Conservation (phyloP, 2,888 invertebrate genomes). For the Apamea epomidion region DNA sequence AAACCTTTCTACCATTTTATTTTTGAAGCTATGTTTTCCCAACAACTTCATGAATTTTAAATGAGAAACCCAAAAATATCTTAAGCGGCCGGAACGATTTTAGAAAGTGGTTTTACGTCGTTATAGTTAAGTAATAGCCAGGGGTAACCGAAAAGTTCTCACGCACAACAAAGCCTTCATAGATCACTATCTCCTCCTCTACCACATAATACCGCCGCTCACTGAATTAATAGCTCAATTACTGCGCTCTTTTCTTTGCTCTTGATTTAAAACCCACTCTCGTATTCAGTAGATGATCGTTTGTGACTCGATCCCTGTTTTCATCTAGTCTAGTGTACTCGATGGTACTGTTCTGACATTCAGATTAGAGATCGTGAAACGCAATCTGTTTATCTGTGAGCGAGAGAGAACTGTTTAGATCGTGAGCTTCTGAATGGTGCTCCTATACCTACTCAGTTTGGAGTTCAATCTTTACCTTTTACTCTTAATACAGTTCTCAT, state of each 20-base stretch:
- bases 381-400: slow-evolving; percentile 45
- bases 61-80: background rate
- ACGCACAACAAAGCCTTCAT: slow-evolving; percentile 14
- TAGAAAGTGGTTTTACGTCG: background rate
- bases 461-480: background rate
- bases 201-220: background rate
- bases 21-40: background rate
- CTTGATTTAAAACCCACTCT: slow-evolving; percentile 30
- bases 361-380: slow-evolving; percentile 60
- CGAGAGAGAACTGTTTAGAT: slow-evolving; percentile 45
- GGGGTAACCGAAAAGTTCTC: slow-evolving; percentile 26
- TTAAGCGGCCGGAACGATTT: background rate
- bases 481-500: background rate
- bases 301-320: slow-evolving; percentile 23
- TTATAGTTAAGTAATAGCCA: slow-evolving; percentile 15
- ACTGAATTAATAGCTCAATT: slow-evolving; percentile 40
- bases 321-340: slow-evolving; percentile 54
- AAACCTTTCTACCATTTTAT: no score
- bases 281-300: slow-evolving; percentile 31
- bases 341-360: slow-evolving; percentile 67
- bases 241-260: slow-evolving; percentile 23
- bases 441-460: background rate
- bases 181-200: slow-evolving; percentile 6
- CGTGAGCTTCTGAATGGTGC: slow-evolving; percentile 17
- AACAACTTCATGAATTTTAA: slow-evolving; percentile 15